Base-by-base conservation (phyloP, 2,888 invertebrate species). In the Sinopyrophorus schimmeli region DNA sequence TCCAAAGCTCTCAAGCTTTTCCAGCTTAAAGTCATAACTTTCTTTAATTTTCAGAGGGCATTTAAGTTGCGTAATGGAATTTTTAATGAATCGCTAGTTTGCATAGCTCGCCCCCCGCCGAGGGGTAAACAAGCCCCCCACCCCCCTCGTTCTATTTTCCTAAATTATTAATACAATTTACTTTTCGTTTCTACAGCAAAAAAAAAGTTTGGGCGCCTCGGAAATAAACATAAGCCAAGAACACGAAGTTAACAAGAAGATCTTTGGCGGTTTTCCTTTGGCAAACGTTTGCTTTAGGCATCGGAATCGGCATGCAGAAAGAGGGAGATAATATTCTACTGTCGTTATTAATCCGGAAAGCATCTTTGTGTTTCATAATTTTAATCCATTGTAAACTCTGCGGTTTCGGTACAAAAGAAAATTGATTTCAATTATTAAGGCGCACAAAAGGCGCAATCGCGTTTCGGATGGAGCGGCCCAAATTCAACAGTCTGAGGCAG, bases 41-140 rank as follows among this genome's bases (percentile, higher is more conserved):
- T 42, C 48, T 37, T 38, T 42, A 49, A 49, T 37, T 49, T 49
- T 43, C 30, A 37, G 35, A 18, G 15, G 28, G 35, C 31, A 31
- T 37, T 44, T 44, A 38, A 37, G 20, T 31, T 31, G 23, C 14
- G 42, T 49, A 49, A 49, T 49, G 48, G 48, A 49, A 49, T 49
- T 49, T 49, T 49, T 49, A 49, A 49, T 49, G 42, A 42, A 38
- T n/a, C n/a, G n/a, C n/a, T n/a, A n/a, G n/a, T n/a, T n/a, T n/a
- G n/a, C n/a, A 49, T 48, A 48, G 41, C 37, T 46, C 14, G 30
- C 24, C 31, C 31, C 17, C 24, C 16, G 21, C 18, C 30, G 31
- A 18, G 38, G n/a, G 28, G 24, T 38, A 46, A 46, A 46, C 38
- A 46, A 34, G 14, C 18, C 18, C 16, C 20, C 6, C 17, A 3